These are phyloP conservation scores for Argya squamiceps DNA, from an alignment of 2,797 vertebrate genomes.

Conservation along the genomic window DNA sequence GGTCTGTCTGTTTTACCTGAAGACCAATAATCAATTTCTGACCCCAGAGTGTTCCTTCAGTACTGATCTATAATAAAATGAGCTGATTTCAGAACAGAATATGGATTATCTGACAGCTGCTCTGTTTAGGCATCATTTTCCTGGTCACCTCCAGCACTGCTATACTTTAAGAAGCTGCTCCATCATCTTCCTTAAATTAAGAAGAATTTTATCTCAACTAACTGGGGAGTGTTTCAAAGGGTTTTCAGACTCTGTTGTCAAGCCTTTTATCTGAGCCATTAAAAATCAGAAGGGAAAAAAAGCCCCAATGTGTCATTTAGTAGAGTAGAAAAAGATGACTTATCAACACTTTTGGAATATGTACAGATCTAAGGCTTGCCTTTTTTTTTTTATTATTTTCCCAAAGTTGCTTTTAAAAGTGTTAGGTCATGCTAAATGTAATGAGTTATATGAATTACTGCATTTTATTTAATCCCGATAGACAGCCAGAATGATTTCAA, in stretches of 20 bases:
- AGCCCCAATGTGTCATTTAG: slow-evolving; percentile 9
- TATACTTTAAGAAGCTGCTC: background rate
- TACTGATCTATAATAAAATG: background rate
- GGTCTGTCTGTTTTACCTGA: background rate
- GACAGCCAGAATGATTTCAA: background rate
- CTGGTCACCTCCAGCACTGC: background rate
- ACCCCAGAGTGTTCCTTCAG: background rate
- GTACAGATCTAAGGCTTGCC: background rate
- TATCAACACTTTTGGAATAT: background rate
- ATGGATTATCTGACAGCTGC: background rate
- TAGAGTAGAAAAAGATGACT: background rate
- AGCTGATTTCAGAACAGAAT: background rate
- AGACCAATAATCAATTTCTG: background rate
- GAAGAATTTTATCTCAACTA: background rate
- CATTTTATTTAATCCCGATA: background rate
- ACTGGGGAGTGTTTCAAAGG: slow-evolving; percentile 7
- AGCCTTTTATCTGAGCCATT: slow-evolving; percentile 41
- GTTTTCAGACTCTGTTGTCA: slow-evolving; percentile 27
- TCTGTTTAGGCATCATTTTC: background rate
- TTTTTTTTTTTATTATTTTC: background rate
- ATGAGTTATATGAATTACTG: background rate
- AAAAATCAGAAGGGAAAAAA: background rate
- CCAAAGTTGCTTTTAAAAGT: background rate
- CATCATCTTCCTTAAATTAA: background rate
- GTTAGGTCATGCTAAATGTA: background rate